Evolutionary conservation across 2,888 invertebrate genomes (phyloP), one percentile per base, ranked within the genome.

Genomic region (Thera obeliscata): DNA sequence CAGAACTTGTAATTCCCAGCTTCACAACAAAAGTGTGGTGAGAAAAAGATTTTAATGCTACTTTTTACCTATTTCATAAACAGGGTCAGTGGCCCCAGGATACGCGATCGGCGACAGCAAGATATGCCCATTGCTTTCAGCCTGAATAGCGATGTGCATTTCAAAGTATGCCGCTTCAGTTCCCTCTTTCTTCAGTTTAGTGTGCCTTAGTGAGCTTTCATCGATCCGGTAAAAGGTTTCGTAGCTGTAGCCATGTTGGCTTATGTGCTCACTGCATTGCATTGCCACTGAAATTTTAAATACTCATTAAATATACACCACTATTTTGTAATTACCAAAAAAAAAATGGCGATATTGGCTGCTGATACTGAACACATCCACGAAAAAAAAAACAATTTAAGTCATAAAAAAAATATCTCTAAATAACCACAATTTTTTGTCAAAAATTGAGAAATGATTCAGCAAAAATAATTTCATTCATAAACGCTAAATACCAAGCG

Each of bases 81-180:
- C 96, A 0, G 95, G 91, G 77, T 95, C 95, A 1, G 68, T 76
- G 2, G 79, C 70, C 0, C 86, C 79, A 0, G 95, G 94, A 4
- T 78, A 82, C 0, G 88, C 81, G 0, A 90, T 90, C 0, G 95
- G 88, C 0, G 96, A 95, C 7, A 96, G 83, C 35, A 96, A 83
- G 56, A 96, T 95, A 76, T 96, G 96, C 0, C 96, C 96, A 81
- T 96, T 96, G 81, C 95, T 96, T 0, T 91, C 83, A 0, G 95
- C 95, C 73, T 96, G 87, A 38, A 96, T 95, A 0, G 95, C 95
- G 62, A 96, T 94, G 78, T 96, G 96, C 85, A 96, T 94, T 77
- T 96, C 95, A 11, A 86, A 87, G 33, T 78, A 88, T 69, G 81
- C 72, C 0, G 82, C 76, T 0, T 80, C 82, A 0, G 76, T 78